Evolutionary conservation across 2,888 invertebrate genomes (phyloP).

Genomic region (Molorchus minor): DNA sequence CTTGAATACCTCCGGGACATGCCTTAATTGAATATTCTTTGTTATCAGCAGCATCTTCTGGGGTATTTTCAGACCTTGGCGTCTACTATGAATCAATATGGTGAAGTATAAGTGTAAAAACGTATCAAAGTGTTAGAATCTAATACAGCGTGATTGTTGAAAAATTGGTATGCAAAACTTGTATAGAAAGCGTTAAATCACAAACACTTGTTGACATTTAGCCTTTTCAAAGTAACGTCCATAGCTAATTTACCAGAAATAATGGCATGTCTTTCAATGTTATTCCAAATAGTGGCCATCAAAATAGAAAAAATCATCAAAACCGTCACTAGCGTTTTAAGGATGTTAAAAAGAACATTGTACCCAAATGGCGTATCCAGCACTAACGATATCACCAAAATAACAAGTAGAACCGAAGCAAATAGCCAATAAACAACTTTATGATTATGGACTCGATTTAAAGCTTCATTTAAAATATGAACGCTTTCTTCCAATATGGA

Average conservation of each 20-base stretch:
- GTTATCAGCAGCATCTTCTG: no score
- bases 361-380: slow-evolving; percentile 62
- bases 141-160: no score
- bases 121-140: no score
- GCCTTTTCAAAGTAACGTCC: slow-evolving; percentile 65
- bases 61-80: no score
- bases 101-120: no score
- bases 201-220: slow-evolving; percentile 18
- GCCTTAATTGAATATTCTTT: no score
- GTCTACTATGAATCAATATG: no score
- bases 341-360: slow-evolving; percentile 66
- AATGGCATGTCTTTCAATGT: slow-evolving; percentile 80
- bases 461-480: slow-evolving; percentile 69
- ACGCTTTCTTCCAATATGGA: slow-evolving; percentile 68
- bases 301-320: slow-evolving; percentile 74
- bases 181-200: not conserved
- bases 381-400: slow-evolving; percentile 65
- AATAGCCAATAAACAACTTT: slow-evolving; percentile 66
- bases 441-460: slow-evolving; percentile 64
- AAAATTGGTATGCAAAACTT: no score
- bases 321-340: slow-evolving; percentile 71
- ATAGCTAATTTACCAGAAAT: slow-evolving; percentile 78
- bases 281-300: slow-evolving; percentile 86
- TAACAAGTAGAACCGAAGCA: slow-evolving; percentile 65
- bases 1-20: no score